Conservation (phyloP, 2,888 invertebrate species). For the Herminia tarsipennalis region DNA sequence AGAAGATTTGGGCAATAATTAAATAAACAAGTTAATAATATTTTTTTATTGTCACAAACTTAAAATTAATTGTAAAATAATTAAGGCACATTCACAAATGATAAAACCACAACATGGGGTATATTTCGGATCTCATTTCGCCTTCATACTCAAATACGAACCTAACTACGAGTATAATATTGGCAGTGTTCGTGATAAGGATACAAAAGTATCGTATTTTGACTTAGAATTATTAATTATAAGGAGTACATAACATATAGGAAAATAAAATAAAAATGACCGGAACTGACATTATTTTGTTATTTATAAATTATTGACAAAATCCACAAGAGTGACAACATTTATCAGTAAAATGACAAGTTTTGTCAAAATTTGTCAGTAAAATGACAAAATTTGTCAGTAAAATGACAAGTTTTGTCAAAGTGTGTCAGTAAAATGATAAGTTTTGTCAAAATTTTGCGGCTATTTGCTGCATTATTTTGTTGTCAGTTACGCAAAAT, state of each 20-base stretch:
- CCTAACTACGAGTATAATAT: constrained; percentile 53
- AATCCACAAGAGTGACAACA: constrained; percentile 14
- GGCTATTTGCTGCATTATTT: background rate
- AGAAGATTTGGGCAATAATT: constrained; percentile 6
- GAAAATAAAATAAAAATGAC: constrained; percentile 6
- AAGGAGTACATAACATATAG: constrained; percentile 22
- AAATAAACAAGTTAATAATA: constrained; percentile 16
- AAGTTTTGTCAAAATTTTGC: background rate
- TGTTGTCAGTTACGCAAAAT: background rate
- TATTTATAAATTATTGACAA: constrained; percentile 6
- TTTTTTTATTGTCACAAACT: constrained; percentile 46
- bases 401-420: background rate
- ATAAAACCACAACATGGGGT: constrained; percentile 21
- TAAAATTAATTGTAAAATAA: constrained; percentile 54
- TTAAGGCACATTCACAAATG: constrained; percentile 58
- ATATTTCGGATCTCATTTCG: constrained; percentile 30
- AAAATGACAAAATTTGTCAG: constrained; percentile 5
- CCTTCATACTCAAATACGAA: constrained; percentile 30
- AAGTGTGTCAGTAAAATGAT: background rate
- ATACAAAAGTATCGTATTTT: constrained; percentile 43
- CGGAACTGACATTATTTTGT: constrained; percentile 11
- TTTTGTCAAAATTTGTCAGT: constrained; percentile 20
- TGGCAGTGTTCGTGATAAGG: constrained; percentile 63
- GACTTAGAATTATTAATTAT: constrained; percentile 46
- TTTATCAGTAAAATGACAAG: no score